Evolutionary conservation across 1,140 invertebrate species (phyloP), one percentile per base, ranked within the genome.

Genomic region (Zaprionus vittiger): DNA sequence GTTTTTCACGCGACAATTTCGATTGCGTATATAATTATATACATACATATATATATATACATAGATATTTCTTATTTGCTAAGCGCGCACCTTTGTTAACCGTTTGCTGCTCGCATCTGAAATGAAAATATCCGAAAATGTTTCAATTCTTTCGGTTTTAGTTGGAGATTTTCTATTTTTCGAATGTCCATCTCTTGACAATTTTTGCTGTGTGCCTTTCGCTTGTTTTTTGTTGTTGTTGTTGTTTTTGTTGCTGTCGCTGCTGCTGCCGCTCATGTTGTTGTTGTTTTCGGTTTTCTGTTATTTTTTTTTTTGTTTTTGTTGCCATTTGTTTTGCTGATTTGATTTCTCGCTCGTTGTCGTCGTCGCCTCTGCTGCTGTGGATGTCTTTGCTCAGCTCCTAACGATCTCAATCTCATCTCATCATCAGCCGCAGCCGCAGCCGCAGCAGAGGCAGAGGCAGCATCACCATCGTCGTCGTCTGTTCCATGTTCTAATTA

Each of bases 91-190:
- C 85, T 90, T 90, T 90, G 85, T 90, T 90, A 90, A 91, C 85
- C 85, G 85, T 90, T 90, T 75, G 85, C 79, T 80, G 85, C 73
- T 90, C 85, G 85, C 85, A 90, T 90, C 85, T 90, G 79, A 91
- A 90, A 90, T 91, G 82, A 85, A 90, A 90, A 90, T 72, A 90
- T 85, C 79, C 85, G 86, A 89, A 90, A 90, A 89, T 89, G 85
- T 89, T 89, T 89, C 85, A 89, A 89, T 89, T 90, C 85, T 91
- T 89, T 89, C 85, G 81, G 71, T 82, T 85, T 82, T 89, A 90
- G 85, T 90, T 90, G 85, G 85, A 90, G 85, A 90, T 90, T 90
- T 89, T 90, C 85, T 89, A 89, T 89, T 89, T 89, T 89, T 85
- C 85, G 85, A 91, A 89, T 89, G 85, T 89, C 85, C 85, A 89